These are phyloP conservation scores for Aphis craccivora DNA, from an alignment of 1,140 invertebrate species.

Conservation along the genomic window DNA sequence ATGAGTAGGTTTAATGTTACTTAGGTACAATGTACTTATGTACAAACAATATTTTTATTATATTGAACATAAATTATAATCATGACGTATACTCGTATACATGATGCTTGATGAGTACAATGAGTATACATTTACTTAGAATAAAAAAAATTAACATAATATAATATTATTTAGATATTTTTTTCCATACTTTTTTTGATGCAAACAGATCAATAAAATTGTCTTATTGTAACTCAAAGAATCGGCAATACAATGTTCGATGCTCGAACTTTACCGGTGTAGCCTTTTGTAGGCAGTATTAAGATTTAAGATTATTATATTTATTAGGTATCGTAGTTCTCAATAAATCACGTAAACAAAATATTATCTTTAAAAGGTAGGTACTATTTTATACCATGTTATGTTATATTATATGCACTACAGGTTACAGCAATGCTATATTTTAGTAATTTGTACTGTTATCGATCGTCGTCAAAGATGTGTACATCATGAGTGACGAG, in stretches of 20 bases:
- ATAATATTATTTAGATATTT: neutral
- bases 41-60: too few relatives aligned
- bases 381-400: neutral
- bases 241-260: conserved; percentile 12
- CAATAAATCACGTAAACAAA: neutral
- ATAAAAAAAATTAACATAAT: neutral
- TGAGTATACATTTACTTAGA: too few relatives aligned
- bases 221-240: neutral
- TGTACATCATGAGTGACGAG: too few relatives aligned
- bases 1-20: too few relatives aligned
- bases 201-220: neutral
- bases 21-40: too few relatives aligned
- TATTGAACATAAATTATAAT: too few relatives aligned
- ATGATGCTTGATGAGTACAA: too few relatives aligned
- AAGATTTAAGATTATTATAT: conserved; percentile 25
- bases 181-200: neutral
- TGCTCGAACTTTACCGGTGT: neutral
- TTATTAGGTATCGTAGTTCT: neutral
- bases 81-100: too few relatives aligned
- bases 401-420: neutral
- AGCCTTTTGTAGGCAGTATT: neutral
- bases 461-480: neutral
- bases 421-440: neutral
- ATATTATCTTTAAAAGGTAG: neutral
- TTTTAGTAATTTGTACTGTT: neutral